Evolutionary conservation across 2,113 vertebrate genomes (phyloP).

Genomic region (Corythornis vintsioides): DNA sequence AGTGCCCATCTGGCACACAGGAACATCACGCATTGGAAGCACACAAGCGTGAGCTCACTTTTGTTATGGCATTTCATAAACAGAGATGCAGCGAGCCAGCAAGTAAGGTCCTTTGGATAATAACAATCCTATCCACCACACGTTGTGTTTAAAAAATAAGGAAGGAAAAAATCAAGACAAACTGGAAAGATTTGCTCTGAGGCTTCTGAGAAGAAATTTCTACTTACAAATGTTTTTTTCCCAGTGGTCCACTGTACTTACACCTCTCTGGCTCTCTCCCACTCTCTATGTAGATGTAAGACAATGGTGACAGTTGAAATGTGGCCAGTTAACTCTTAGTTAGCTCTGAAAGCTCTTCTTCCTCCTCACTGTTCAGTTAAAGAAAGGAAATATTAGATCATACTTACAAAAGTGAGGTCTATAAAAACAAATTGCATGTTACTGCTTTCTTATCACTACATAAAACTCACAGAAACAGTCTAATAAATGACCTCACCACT

Average conservation of each 20-base stretch:
- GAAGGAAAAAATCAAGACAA: slow-evolving; percentile 11
- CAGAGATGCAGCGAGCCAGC: slow-evolving; percentile 73
- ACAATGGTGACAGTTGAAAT: slow-evolving; percentile 52
- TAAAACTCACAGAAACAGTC: slow-evolving; percentile 60
- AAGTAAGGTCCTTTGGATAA: slow-evolving; percentile 68
- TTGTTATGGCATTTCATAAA: slow-evolving; percentile 84
- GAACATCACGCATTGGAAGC: slow-evolving; percentile 82
- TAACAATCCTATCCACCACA: slow-evolving; percentile 49
- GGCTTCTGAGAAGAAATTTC: slow-evolving; percentile 50
- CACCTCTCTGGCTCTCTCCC: neutral
- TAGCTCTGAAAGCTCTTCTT: slow-evolving; percentile 30
- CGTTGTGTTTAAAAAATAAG: slow-evolving; percentile 50
- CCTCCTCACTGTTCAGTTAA: slow-evolving; percentile 10
- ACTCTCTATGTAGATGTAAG: slow-evolving; percentile 24
- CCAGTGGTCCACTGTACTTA: slow-evolving; percentile 21
- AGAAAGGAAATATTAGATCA: slow-evolving; percentile 34
- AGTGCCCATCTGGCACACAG: slow-evolving; percentile 92
- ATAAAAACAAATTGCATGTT: slow-evolving; percentile 64
- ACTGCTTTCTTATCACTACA: slow-evolving; percentile 56
- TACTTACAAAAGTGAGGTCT: slow-evolving; percentile 49
- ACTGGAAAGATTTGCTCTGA: slow-evolving; percentile 46
- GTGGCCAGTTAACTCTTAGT: slow-evolving; percentile 48
- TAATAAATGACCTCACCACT: slow-evolving; percentile 68
- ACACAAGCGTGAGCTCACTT: slow-evolving; percentile 81
- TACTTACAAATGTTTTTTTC: neutral